phyloP scores from a whole-genome alignment of 2,797 vertebrate species.

The Gallinago stenura region DNA sequence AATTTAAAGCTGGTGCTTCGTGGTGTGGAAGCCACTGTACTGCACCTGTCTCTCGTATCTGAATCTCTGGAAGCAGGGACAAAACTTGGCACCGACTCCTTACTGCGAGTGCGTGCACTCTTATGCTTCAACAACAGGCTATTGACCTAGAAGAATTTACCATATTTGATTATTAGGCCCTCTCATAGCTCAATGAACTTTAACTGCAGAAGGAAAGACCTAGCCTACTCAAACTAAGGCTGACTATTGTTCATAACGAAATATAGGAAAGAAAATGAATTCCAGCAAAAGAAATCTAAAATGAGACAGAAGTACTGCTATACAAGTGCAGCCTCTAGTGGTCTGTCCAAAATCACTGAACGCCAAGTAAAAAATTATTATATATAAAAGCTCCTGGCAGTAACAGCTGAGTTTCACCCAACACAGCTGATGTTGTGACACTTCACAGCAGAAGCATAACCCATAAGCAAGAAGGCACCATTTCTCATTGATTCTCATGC shows the following conservation, averaged over 20 bases:
- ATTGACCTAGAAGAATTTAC: not conserved
- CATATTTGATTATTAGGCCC: not conserved
- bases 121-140: not conserved
- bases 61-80: not conserved
- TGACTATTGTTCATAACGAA: not conserved
- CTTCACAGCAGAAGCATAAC: not conserved
- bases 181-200: not conserved
- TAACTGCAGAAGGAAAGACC: not conserved
- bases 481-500: not conserved
- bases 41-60: not conserved
- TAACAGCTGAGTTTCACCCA: not conserved
- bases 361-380: not conserved
- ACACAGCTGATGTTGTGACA: not conserved
- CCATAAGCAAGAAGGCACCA: not conserved
- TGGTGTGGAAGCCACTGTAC: not conserved
- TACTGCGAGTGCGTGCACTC: not conserved
- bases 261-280: not conserved
- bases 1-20: not conserved
- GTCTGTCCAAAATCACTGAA: not conserved
- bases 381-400: not conserved
- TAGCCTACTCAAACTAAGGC: not conserved
- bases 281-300: not conserved
- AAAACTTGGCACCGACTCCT: not conserved
- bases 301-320: not conserved
- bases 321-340: constrained; percentile 68